phyloP scores from a whole-genome alignment of 1,140 invertebrate species.

The Anoplolepis gracilipes region DNA sequence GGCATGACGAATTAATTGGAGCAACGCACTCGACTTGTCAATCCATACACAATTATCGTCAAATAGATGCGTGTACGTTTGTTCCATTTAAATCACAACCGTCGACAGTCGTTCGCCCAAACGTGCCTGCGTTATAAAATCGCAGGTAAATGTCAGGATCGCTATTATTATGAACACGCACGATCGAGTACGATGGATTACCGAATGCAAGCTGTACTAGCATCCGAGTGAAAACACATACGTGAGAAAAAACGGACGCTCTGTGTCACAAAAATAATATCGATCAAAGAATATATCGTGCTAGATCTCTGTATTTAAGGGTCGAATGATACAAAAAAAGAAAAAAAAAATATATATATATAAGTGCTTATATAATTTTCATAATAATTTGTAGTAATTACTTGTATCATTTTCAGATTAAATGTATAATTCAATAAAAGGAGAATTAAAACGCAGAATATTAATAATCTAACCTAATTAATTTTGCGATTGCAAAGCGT shows the following conservation, averaged over 20 bases:
- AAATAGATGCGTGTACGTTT: slow-evolving; percentile 24
- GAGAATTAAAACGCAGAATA: not conserved
- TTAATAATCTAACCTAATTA: not conserved
- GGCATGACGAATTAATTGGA: slow-evolving; percentile 53
- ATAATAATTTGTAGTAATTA: not conserved
- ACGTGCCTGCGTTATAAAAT: slow-evolving; percentile 57
- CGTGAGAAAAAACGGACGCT: not conserved
- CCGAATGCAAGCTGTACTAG: not conserved
- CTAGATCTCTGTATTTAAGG: not conserved
- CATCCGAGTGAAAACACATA: slow-evolving; percentile 33
- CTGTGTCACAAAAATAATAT: not conserved
- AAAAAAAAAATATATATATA: not conserved
- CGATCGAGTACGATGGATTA: slow-evolving; percentile 24
- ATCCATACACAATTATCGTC: slow-evolving; percentile 44
- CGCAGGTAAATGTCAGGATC: slow-evolving; percentile 52
- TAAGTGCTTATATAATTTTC: not conserved
- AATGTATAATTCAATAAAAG: not conserved
- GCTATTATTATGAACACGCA: slow-evolving; percentile 55
- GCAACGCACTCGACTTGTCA: slow-evolving; percentile 49
- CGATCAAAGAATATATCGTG: not conserved
- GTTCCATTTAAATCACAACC: slow-evolving; percentile 32
- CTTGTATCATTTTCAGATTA: not conserved
- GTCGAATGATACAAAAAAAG: too few relatives aligned
- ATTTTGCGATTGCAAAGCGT: not conserved
- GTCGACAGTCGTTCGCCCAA: not conserved